Percentiles rank a stretch among this genome's conserved stretches.
phyloP scores from a whole-genome alignment of 1,140 invertebrate species.

The Lepidurus couesii region DNA sequence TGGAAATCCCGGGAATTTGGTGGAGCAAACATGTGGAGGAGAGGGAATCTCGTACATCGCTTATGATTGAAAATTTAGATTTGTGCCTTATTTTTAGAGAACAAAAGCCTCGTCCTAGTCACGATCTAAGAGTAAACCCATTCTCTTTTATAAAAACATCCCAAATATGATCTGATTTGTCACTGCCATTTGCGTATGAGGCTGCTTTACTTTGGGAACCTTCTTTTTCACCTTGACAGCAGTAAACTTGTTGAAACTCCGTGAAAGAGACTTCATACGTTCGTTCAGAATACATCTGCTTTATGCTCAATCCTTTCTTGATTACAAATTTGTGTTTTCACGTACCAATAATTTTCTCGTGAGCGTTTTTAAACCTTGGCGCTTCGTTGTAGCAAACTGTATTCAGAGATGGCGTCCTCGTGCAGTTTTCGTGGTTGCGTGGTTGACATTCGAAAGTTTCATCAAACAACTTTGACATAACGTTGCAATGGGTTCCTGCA shows the following conservation, averaged over 20 bases:
- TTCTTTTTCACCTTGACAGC: not conserved
- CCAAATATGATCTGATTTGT: constrained; percentile 10
- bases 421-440: too few relatives aligned
- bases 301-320: not conserved
- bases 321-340: too few relatives aligned
- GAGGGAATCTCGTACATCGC: too few relatives aligned
- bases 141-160: constrained; percentile 1
- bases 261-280: not conserved
- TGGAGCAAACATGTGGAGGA: too few relatives aligned
- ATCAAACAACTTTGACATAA: too few relatives aligned
- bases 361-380: too few relatives aligned
- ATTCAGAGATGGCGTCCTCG: too few relatives aligned
- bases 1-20: too few relatives aligned
- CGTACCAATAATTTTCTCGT: too few relatives aligned
- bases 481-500: too few relatives aligned
- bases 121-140: not conserved
- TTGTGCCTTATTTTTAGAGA: not conserved
- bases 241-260: not conserved
- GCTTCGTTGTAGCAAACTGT: too few relatives aligned
- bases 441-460: too few relatives aligned
- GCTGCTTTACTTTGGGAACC: not conserved
- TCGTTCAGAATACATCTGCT: not conserved
- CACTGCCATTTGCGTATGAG: constrained; percentile 6
- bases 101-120: constrained; percentile 1
- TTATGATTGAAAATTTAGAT: not conserved